A percentile compares a stretch with the other conserved stretches of the same genome.
These are phyloP conservation scores for Spisula solida DNA, from an alignment of 2,888 invertebrate genomes.

Conservation along the genomic window DNA sequence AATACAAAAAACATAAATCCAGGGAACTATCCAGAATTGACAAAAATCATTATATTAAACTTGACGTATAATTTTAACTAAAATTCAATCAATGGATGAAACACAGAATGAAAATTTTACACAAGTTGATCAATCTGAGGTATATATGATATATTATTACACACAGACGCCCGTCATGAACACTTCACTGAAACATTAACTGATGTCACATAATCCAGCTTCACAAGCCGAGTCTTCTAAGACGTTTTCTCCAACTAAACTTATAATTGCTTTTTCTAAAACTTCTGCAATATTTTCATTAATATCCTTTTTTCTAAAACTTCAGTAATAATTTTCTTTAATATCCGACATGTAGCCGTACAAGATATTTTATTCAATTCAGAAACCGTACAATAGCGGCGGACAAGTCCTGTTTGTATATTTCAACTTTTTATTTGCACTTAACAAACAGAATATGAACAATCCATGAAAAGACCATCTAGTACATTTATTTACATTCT, in stretches of 20 bases:
- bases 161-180: too few species aligned
- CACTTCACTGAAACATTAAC: too few species aligned
- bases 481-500: neutral
- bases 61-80: too few species aligned
- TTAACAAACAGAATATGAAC: neutral
- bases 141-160: neutral
- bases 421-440: conserved; percentile 11
- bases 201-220: too few species aligned
- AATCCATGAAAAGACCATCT: neutral
- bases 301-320: neutral
- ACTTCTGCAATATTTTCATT: neutral
- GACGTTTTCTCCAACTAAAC: neutral
- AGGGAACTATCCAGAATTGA: too few species aligned
- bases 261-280: neutral
- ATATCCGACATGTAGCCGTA: conserved; percentile 6
- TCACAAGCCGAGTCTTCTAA: too few species aligned
- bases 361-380: neutral
- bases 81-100: neutral
- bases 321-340: neutral
- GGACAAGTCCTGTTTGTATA: neutral
- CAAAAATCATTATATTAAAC: too few species aligned
- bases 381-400: neutral
- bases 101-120: neutral
- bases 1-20: too few species aligned
- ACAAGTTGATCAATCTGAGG: neutral